Percentiles rank a stretch among this genome's conserved stretches.
Evolutionary conservation across 2,888 invertebrate species (phyloP).

Genomic region (Erebia aethiops): DNA sequence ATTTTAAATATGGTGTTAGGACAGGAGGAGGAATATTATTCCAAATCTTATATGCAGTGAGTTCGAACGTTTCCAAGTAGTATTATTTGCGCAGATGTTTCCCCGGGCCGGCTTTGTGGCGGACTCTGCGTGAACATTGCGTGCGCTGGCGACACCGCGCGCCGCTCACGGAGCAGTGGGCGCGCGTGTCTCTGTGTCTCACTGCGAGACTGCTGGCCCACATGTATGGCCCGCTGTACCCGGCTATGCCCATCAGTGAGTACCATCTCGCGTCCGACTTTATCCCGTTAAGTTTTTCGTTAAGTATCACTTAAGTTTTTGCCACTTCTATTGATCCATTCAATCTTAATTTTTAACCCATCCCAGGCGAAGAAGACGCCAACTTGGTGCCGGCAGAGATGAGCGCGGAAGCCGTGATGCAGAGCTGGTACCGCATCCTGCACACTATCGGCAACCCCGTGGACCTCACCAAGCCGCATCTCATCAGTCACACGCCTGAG

Average conservation of each 20-base stretch:
- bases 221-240: slow-evolving; percentile 94
- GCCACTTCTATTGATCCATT: too few species aligned
- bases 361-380: slow-evolving; percentile 74
- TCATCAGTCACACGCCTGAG: slow-evolving; percentile 86
- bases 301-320: too few species aligned
- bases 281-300: too few species aligned
- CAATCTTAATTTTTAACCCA: too few species aligned
- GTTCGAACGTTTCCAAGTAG: too few species aligned
- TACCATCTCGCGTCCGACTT: neutral
- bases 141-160: slow-evolving; percentile 97
- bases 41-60: too few species aligned
- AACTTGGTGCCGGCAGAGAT: slow-evolving; percentile 92
- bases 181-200: slow-evolving; percentile 94
- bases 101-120: slow-evolving; percentile 97
- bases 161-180: slow-evolving; percentile 97
- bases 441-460: slow-evolving; percentile 98
- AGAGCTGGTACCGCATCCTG: slow-evolving; percentile 97
- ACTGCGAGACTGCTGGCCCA: slow-evolving; percentile 92
- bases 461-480: slow-evolving; percentile 92
- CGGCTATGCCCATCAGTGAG: slow-evolving; percentile 87
- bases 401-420: slow-evolving; percentile 94
- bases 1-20: too few species aligned
- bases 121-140: slow-evolving; percentile 96
- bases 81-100: slow-evolving; percentile 84
- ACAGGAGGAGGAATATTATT: too few species aligned